Evolutionary conservation across 64 coral and sea anemone genomes (phyloP).

Genomic region (Porites australiensis): DNA sequence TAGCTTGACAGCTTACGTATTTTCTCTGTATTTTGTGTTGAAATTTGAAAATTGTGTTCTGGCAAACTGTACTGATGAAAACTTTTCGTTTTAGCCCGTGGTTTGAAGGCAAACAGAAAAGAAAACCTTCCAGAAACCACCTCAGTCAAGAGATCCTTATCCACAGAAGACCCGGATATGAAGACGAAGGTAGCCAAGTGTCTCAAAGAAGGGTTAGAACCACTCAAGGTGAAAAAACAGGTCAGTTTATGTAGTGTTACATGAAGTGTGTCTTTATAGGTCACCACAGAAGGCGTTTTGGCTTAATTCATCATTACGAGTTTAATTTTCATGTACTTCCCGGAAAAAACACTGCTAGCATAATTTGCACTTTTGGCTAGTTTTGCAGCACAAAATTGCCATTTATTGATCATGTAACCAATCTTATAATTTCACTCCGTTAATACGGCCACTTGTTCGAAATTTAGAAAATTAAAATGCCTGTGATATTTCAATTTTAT

Average conservation of each 20-base stretch:
- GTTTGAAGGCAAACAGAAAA: neutral
- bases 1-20: neutral
- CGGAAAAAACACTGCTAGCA: no score
- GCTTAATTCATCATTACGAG: neutral
- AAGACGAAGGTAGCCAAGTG: slow-evolving; percentile 14
- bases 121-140: slow-evolving; percentile 20
- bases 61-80: neutral
- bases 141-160: neutral
- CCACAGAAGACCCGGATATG: neutral
- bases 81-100: neutral
- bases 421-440: no score
- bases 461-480: no score
- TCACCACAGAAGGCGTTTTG: neutral
- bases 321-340: no score
- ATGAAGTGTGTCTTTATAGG: neutral
- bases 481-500: no score
- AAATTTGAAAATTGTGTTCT: neutral
- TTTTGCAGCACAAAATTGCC: no score
- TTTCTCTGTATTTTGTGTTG: neutral
- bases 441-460: no score
- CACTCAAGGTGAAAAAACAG: slow-evolving; percentile 17
- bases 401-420: no score
- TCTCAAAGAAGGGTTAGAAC: slow-evolving; percentile 25
- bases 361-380: no score
- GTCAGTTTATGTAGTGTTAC: slow-evolving; percentile 1